Conservation (phyloP, 2,797 vertebrate genomes). For the Hapalemur alaotrensis region DNA sequence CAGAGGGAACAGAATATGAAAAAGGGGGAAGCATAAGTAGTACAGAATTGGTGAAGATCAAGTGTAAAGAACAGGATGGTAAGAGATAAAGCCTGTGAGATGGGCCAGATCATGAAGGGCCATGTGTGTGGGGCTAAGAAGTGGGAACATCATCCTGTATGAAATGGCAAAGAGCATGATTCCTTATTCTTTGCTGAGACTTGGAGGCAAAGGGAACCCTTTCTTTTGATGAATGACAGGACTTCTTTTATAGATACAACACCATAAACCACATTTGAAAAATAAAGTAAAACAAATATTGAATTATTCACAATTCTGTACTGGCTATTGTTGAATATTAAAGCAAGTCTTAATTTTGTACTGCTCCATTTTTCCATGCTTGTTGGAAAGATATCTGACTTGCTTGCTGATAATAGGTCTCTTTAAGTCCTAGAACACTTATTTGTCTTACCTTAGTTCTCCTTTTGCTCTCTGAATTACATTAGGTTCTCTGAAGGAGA, state of each 20-base stretch:
- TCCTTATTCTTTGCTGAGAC: not conserved
- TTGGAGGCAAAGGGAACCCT: not conserved
- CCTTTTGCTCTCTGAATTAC: not conserved
- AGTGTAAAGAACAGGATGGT: not conserved
- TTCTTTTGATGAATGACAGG: not conserved
- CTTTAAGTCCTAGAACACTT: not conserved
- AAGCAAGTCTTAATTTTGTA: conserved; percentile 14
- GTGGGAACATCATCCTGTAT: not conserved
- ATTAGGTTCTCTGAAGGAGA: not conserved
- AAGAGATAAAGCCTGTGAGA: not conserved
- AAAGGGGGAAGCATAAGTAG: not conserved
- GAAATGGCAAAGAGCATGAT: not conserved
- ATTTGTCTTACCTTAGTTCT: not conserved
- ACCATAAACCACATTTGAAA: not conserved
- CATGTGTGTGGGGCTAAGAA: not conserved
- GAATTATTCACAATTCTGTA: not conserved
- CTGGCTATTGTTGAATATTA: not conserved
- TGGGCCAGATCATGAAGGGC: not conserved
- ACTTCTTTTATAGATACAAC: not conserved
- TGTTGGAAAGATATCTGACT: not conserved
- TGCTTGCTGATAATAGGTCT: not conserved
- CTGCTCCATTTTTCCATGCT: not conserved
- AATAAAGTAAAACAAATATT: not conserved
- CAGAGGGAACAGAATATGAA: not conserved
- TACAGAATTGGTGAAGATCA: not conserved